Conservation (phyloP, 2,888 invertebrate genomes). For the Plebejus melissa region DNA sequence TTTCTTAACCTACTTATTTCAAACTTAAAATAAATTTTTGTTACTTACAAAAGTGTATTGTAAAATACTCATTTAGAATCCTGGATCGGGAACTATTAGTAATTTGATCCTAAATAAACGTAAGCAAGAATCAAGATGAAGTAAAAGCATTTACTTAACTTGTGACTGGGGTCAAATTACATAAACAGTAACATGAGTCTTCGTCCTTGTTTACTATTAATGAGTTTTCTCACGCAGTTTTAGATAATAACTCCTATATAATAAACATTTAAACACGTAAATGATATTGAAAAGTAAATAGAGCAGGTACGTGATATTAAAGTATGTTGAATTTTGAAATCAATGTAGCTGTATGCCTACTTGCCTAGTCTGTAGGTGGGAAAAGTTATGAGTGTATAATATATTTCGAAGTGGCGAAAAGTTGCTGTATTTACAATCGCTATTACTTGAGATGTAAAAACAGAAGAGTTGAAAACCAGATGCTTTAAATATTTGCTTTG, state of each 20-base stretch:
- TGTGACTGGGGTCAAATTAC: not conserved
- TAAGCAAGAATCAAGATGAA: not conserved
- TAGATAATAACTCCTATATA: not conserved
- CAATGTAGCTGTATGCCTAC: not conserved
- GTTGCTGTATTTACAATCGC: too few species aligned
- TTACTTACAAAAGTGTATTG: not conserved
- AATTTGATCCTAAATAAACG: not conserved
- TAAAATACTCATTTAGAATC: not conserved
- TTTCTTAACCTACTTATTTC: too few species aligned
- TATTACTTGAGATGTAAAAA: too few species aligned
- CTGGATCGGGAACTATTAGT: not conserved
- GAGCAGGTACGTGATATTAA: not conserved
- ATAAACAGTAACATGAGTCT: not conserved
- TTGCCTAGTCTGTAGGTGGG: not conserved
- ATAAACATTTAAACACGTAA: constrained; percentile 4
- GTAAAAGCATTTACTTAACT: not conserved
- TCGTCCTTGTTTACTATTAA: not conserved
- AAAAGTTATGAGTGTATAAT: not conserved
- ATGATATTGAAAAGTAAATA: not conserved
- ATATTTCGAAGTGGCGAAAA: too few species aligned
- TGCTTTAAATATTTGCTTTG: too few species aligned
- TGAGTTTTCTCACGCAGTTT: constrained; percentile 20
- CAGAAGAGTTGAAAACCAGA: too few species aligned
- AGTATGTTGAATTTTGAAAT: not conserved
- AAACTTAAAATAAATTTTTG: too few species aligned